A percentile compares a stretch with the other conserved stretches of the same genome.
These are phyloP conservation scores for Hippocampus mohnikei DNA, from an alignment of 2,113 vertebrate species.

Conservation along the genomic window DNA sequence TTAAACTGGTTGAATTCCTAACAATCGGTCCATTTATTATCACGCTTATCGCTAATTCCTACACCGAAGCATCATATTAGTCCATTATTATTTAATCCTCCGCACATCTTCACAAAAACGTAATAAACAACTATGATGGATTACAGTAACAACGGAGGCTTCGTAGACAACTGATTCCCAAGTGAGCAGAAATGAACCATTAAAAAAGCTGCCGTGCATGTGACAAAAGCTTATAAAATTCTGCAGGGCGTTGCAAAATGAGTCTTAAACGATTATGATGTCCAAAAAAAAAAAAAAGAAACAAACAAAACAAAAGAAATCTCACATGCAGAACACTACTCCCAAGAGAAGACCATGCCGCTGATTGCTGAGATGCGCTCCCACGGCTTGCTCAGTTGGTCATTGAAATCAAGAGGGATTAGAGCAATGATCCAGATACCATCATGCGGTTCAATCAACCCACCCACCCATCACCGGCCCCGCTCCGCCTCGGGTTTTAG, in stretches of 20 bases:
- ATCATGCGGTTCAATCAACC: constrained; percentile 33
- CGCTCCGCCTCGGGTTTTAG: constrained; percentile 42
- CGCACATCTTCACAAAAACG: neutral
- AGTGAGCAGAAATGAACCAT: neutral
- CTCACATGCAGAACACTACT: neutral
- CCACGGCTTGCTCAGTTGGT: constrained; percentile 20
- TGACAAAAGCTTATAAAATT: constrained; percentile 3
- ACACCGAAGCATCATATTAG: neutral
- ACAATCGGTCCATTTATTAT: no score
- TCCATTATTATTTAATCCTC: neutral
- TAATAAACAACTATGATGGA: constrained; percentile 7
- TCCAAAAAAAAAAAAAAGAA: neutral
- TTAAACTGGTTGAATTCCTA: no score
- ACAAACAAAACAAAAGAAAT: neutral
- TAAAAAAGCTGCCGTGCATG: constrained; percentile 3
- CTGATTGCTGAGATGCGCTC: constrained; percentile 15
- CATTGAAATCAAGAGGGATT: constrained; percentile 31
- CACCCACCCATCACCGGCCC: constrained; percentile 21
- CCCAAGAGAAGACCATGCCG: neutral
- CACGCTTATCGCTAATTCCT: neutral
- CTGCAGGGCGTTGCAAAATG: neutral
- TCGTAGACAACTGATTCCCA: constrained; percentile 1
- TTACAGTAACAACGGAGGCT: neutral
- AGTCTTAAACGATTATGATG: constrained; percentile 2
- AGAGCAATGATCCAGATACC: constrained; percentile 41